These are phyloP conservation scores for Propithecus perrieri DNA, from an alignment of 2,797 vertebrate species.

Conservation along the genomic window DNA sequence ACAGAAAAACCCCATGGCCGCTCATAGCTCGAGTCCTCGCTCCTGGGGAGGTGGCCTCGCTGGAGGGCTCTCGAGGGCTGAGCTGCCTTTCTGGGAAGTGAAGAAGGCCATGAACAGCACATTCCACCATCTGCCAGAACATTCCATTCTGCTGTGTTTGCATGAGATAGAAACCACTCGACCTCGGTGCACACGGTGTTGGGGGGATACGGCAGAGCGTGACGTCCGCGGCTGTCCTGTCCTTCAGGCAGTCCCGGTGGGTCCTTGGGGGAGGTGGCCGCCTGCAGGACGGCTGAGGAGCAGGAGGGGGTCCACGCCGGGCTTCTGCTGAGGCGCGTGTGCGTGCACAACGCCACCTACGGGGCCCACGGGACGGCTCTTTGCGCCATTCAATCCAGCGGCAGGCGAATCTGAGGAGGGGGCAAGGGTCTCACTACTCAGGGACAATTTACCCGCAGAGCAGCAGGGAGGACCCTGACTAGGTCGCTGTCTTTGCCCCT, in stretches of 20 bases:
- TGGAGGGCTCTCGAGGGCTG: neutral
- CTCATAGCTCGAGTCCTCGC: neutral
- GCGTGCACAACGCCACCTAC: accelerated
- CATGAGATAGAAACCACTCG: accelerated
- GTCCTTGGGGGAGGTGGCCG: accelerated
- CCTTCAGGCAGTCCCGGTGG: neutral
- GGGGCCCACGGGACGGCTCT: accelerated
- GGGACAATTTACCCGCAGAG: accelerated
- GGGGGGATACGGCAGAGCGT: neutral
- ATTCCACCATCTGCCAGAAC: neutral
- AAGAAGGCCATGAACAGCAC: neutral
- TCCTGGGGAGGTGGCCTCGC: neutral
- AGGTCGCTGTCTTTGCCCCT: neutral
- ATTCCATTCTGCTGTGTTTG: neutral
- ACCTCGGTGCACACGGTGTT: accelerated
- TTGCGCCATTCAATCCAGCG: accelerated
- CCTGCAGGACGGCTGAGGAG: accelerated
- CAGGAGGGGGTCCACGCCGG: accelerated
- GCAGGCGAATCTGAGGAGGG: accelerated
- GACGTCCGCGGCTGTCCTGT: accelerated
- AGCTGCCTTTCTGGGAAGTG: conserved; percentile 23
- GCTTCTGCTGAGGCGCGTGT: accelerated
- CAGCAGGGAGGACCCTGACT: accelerated
- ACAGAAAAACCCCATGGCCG: neutral
- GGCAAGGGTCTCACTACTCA: neutral